Conservation (phyloP, 2,888 invertebrate species). For the Ctena decussata region DNA sequence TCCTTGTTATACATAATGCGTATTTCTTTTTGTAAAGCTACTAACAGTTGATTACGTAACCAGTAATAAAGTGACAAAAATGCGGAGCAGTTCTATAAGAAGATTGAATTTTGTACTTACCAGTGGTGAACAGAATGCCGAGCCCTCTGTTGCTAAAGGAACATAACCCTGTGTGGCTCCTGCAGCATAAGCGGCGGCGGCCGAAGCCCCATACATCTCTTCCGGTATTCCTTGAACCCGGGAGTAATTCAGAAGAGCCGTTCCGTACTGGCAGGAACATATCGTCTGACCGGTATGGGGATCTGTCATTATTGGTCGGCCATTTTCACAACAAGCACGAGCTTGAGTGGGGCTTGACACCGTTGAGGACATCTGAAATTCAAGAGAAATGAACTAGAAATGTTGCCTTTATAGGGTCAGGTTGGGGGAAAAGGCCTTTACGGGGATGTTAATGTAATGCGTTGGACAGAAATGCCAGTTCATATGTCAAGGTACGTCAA, state of each 20-base stretch:
- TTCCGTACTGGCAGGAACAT: slow-evolving; percentile 91
- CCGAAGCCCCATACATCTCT: slow-evolving; percentile 83
- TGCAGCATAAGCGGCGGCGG: slow-evolving; percentile 80
- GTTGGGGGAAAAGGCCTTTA: too few species aligned
- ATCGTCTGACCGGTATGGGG: slow-evolving; percentile 86
- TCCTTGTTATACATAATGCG: too few species aligned
- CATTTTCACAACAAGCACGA: slow-evolving; percentile 94
- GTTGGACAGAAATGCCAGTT: too few species aligned
- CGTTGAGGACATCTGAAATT: slow-evolving; percentile 72
- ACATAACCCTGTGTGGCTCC: slow-evolving; percentile 86
- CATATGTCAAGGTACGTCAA: too few species aligned
- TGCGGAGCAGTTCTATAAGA: too few species aligned
- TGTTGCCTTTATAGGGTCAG: too few species aligned
- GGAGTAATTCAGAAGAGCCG: slow-evolving; percentile 90
- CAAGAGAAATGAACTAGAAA: background rate
- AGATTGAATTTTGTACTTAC: too few species aligned
- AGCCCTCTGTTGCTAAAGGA: slow-evolving; percentile 89
- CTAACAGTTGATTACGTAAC: too few species aligned
- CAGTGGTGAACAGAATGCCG: slow-evolving; percentile 97
- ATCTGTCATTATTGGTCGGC: slow-evolving; percentile 89
- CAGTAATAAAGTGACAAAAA: too few species aligned
- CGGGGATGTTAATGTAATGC: too few species aligned
- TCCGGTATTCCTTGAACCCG: slow-evolving; percentile 89
- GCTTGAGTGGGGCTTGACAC: slow-evolving; percentile 71
- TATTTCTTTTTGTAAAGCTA: too few species aligned